Evolutionary conservation across 2,113 vertebrate genomes (phyloP).

Genomic region (Pachycephala philippinensis): DNA sequence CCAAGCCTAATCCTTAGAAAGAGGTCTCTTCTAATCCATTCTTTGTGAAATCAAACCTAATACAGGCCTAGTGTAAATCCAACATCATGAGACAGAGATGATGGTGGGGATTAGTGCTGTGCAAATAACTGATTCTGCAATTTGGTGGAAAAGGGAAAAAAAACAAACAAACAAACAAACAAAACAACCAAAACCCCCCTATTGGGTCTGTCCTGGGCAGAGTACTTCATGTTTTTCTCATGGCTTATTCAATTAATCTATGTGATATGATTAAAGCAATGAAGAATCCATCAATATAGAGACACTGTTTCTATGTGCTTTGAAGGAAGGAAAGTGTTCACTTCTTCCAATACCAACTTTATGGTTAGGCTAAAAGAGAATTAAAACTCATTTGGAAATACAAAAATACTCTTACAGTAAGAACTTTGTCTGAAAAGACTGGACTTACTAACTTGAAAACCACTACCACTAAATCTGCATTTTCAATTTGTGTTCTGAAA

Average conservation of each 20-base stretch:
- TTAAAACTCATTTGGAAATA: background rate
- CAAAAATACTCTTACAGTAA: background rate
- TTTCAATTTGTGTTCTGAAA: background rate
- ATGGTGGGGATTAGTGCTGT: background rate
- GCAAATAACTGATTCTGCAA: background rate
- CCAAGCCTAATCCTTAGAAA: constrained; percentile 17
- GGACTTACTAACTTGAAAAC: background rate
- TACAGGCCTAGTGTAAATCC: background rate
- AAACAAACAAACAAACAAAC: too few species aligned
- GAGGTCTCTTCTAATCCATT: constrained; percentile 18
- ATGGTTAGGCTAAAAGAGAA: background rate
- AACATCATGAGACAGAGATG: background rate
- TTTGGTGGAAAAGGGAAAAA: background rate
- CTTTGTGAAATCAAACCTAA: constrained; percentile 25
- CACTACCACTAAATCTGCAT: background rate
- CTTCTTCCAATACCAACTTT: background rate
- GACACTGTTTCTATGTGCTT: background rate
- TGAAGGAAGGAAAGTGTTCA: background rate
- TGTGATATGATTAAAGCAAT: background rate
- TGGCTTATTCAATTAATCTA: background rate
- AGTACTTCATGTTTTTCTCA: background rate
- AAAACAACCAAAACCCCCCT: fast-evolving
- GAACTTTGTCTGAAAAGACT: background rate
- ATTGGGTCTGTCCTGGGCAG: background rate
- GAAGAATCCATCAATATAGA: background rate